phyloP scores from a whole-genome alignment of 2,113 vertebrate genomes.

The Rana temporaria region DNA sequence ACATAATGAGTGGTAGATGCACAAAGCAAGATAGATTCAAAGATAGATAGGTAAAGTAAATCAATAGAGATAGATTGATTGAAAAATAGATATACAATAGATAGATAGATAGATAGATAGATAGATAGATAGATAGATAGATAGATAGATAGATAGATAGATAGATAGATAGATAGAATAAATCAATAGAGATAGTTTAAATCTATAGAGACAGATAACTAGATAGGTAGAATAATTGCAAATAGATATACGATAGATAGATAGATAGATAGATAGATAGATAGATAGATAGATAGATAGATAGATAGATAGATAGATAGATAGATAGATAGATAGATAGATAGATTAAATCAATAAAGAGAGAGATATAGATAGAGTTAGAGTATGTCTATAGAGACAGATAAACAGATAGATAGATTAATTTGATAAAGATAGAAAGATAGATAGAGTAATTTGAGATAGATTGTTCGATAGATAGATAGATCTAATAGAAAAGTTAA shows the following conservation, averaged over 20 bases:
- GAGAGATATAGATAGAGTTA: not conserved
- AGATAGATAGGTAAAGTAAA: too few relatives aligned
- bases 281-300: constrained; percentile 15
- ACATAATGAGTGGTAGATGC: not conserved
- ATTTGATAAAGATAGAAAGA: constrained; percentile 29
- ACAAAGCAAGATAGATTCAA: not conserved
- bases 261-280: not conserved
- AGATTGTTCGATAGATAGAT: not conserved
- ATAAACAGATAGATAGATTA: not conserved
- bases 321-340: constrained; percentile 19
- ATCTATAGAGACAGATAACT: not conserved
- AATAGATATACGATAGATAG: too few relatives aligned
- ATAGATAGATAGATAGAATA: not conserved
- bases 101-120: too few relatives aligned
- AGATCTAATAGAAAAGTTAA: not conserved
- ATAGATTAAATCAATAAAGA: not conserved
- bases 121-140: not conserved
- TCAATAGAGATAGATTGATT: not conserved
- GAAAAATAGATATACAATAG: not conserved
- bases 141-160: not conserved
- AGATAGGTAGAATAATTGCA: not conserved
- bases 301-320: constrained; percentile 18
- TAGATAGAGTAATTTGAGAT: constrained; percentile 14
- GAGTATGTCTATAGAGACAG: too few relatives aligned
- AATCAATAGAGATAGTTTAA: too few relatives aligned